A percentile compares a stretch with the other conserved stretches of the same genome.
These are phyloP conservation scores for Gortyna flavago DNA, from an alignment of 2,888 invertebrate species.

Conservation along the genomic window DNA sequence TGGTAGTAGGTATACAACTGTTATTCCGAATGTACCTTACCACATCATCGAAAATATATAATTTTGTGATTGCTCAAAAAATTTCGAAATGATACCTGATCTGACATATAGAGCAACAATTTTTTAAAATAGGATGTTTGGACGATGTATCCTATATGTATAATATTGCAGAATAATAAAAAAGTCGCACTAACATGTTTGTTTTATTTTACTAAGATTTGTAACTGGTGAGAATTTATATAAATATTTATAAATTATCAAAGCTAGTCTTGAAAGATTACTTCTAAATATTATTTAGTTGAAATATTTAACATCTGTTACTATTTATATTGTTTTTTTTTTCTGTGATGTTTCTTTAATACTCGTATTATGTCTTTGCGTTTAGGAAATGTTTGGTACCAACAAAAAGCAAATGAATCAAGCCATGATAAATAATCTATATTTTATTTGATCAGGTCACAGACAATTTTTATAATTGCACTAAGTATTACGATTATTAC, in stretches of 20 bases:
- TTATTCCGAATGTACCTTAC: slow-evolving; percentile 63
- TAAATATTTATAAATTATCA: slow-evolving; percentile 31
- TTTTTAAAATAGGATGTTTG: slow-evolving; percentile 77
- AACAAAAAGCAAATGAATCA: slow-evolving; percentile 49
- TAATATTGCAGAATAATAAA: slow-evolving; percentile 84
- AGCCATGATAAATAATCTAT: slow-evolving; percentile 69
- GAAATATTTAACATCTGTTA: slow-evolving; percentile 19
- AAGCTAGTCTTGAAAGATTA: slow-evolving; percentile 19
- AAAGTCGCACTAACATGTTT: slow-evolving; percentile 80
- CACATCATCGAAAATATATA: slow-evolving; percentile 60
- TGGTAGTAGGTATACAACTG: slow-evolving; percentile 61
- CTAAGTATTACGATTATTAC: slow-evolving; percentile 42
- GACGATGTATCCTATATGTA: slow-evolving; percentile 82
- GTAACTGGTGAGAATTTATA: slow-evolving; percentile 37
- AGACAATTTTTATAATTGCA: slow-evolving; percentile 56
- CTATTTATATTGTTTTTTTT: neutral
- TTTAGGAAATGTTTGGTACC: slow-evolving; percentile 5
- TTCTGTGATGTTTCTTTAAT: slow-evolving; percentile 14
- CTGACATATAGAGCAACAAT: slow-evolving; percentile 74
- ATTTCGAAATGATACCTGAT: slow-evolving; percentile 80
- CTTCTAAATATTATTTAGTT: slow-evolving; percentile 22
- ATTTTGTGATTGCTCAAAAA: slow-evolving; percentile 83
- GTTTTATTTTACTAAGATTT: slow-evolving; percentile 70
- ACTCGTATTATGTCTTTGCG: slow-evolving; percentile 3
- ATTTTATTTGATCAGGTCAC: slow-evolving; percentile 71